These are phyloP conservation scores for Synergus japonicus DNA, from an alignment of 2,888 invertebrate species.

Conservation along the genomic window DNA sequence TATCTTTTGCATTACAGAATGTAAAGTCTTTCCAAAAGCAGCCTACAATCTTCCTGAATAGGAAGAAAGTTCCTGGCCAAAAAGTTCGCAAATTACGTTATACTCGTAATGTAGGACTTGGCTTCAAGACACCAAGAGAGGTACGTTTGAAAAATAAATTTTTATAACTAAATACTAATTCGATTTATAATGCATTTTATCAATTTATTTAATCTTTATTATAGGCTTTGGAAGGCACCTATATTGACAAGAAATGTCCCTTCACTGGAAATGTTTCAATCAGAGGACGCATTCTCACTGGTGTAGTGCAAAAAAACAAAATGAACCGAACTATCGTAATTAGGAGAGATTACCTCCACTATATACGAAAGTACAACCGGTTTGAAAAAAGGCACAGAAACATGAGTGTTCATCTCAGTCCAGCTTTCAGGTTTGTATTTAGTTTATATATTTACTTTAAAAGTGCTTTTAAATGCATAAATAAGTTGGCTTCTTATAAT, in stretches of 20 bases:
- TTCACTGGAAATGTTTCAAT: slow-evolving; percentile 99
- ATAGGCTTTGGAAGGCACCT: slow-evolving; percentile 97
- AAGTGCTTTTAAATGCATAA: slow-evolving; percentile 87
- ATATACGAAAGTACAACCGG: slow-evolving; percentile 97
- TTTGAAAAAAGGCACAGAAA: slow-evolving; percentile 99
- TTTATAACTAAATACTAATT: slow-evolving; percentile 64
- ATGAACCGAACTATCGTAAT: slow-evolving; percentile 99
- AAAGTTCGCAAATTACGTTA: slow-evolving; percentile 91
- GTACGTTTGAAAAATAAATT: slow-evolving; percentile 79
- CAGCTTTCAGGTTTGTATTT: slow-evolving; percentile 92
- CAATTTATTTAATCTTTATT: slow-evolving; percentile 75
- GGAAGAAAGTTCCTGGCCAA: slow-evolving; percentile 84
- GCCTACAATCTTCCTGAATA: slow-evolving; percentile 95
- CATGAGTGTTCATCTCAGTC: slow-evolving; percentile 98
- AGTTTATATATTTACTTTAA: slow-evolving; percentile 76
- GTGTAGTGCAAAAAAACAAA: slow-evolving; percentile 97
- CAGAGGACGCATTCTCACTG: slow-evolving; percentile 97
- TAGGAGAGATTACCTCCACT: slow-evolving; percentile 98
- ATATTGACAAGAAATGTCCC: slow-evolving; percentile 99
- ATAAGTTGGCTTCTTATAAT: slow-evolving; percentile 64
- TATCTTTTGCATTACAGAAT: slow-evolving; percentile 83
- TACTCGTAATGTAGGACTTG: slow-evolving; percentile 93
- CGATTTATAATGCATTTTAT: background rate
- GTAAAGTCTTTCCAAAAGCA: slow-evolving; percentile 99
- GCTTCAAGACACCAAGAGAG: slow-evolving; percentile 96